Evolutionary conservation across 2,888 invertebrate genomes (phyloP).

Genomic region (Callyntrura guangdongensis): DNA sequence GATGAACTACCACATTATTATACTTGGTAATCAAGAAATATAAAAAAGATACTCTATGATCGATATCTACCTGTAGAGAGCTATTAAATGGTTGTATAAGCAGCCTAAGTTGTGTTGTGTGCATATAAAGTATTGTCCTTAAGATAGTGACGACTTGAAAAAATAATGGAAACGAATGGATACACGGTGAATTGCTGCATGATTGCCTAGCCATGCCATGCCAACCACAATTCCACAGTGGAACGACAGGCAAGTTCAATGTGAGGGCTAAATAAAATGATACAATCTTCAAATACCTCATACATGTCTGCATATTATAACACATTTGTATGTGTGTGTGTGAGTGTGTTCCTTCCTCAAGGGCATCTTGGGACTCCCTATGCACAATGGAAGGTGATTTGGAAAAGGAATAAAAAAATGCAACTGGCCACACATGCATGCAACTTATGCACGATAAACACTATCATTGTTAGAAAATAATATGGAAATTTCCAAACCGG

Average conservation of each 20-base stretch:
- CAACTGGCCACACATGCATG: not conserved
- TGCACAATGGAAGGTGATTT: slow-evolving; percentile 45
- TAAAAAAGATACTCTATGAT: too few species aligned
- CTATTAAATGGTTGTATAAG: not conserved
- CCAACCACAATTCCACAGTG: slow-evolving; percentile 10
- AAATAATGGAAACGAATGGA: slow-evolving; percentile 21
- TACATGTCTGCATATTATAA: not conserved
- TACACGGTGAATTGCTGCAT: not conserved
- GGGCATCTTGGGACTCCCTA: slow-evolving; percentile 23
- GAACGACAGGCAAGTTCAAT: slow-evolving; percentile 67
- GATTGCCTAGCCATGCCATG: not conserved
- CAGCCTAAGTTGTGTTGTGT: not conserved
- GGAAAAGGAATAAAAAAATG: slow-evolving; percentile 27
- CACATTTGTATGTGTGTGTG: not conserved
- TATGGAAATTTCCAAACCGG: slow-evolving; percentile 38
- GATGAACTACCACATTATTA: too few species aligned
- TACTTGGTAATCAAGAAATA: too few species aligned
- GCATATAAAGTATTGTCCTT: slow-evolving; percentile 17
- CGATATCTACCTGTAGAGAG: too few species aligned
- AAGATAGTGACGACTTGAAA: not conserved
- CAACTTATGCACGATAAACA: not conserved
- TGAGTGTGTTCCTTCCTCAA: slow-evolving; percentile 24
- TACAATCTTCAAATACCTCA: not conserved
- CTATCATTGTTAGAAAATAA: not conserved
- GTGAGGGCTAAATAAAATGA: slow-evolving; percentile 44